These are phyloP conservation scores for Zosterops pallidus DNA, from an alignment of 2,113 vertebrate genomes.

Conservation along the genomic window DNA sequence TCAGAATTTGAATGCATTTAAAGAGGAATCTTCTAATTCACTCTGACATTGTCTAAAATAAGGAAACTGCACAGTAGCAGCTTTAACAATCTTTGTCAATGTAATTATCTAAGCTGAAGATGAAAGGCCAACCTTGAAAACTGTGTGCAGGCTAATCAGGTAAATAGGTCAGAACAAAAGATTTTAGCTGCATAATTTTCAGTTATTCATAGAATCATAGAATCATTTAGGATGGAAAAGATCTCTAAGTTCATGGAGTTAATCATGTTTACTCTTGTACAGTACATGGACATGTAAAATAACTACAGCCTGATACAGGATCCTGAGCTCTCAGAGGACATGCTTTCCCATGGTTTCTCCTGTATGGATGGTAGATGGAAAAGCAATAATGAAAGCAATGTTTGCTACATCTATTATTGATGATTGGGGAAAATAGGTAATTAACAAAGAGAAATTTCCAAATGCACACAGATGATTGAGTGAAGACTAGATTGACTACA, in stretches of 20 bases:
- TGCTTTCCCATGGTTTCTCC: background rate
- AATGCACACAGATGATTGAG: background rate
- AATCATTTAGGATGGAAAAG: background rate
- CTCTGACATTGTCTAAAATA: background rate
- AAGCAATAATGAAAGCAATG: background rate
- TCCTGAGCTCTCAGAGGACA: background rate
- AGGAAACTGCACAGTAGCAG: background rate
- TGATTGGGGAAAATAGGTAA: background rate
- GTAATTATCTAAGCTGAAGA: background rate
- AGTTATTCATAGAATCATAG: background rate
- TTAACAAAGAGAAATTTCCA: background rate
- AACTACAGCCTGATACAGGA: background rate
- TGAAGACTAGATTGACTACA: background rate
- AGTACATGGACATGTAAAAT: background rate
- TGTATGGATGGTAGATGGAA: background rate
- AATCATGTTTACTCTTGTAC: background rate
- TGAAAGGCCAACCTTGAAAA: constrained; percentile 9
- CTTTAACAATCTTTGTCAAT: background rate
- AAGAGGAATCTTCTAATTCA: background rate
- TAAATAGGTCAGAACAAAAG: background rate
- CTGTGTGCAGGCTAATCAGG: background rate
- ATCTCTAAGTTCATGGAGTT: background rate
- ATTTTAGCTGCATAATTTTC: background rate
- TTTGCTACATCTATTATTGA: background rate
- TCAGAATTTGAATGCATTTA: background rate